These are phyloP conservation scores for Procambarus virginalis DNA, from an alignment of 1,140 invertebrate genomes.

Conservation along the genomic window DNA sequence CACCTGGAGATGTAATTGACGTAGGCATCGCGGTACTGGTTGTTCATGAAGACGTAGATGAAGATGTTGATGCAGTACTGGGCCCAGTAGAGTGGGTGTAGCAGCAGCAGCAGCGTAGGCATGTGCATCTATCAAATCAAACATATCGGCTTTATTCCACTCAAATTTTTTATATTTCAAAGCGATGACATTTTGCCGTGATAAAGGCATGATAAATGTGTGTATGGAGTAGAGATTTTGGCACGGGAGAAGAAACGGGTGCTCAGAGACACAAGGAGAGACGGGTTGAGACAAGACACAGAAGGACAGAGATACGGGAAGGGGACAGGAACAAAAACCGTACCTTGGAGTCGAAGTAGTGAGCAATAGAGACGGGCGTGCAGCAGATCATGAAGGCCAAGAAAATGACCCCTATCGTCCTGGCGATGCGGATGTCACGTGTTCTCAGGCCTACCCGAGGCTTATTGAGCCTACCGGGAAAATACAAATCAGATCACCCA, in stretches of 20 bases:
- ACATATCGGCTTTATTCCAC: no score
- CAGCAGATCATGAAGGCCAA: constrained; percentile 67
- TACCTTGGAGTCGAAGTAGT: constrained; percentile 60
- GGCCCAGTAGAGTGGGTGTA: constrained; percentile 69
- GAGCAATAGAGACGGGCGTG: constrained; percentile 62
- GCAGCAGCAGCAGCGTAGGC: constrained; percentile 56
- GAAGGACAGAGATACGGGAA: no score
- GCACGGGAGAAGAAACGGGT: no score
- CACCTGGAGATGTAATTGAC: constrained; percentile 66
- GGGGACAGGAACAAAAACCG: neutral
- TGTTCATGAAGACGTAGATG: constrained; percentile 70
- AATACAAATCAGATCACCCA: no score
- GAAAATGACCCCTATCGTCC: constrained; percentile 69
- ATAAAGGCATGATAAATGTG: no score
- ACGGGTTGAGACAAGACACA: no score
- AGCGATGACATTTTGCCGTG: no score
- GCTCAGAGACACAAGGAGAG: no score
- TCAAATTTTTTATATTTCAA: no score
- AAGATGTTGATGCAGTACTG: constrained; percentile 70
- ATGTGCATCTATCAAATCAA: constrained; percentile 12
- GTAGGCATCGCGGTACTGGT: constrained; percentile 68
- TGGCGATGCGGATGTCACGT: constrained; percentile 69
- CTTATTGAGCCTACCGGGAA: neutral
- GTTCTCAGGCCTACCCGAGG: constrained; percentile 50
- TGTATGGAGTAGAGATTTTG: no score